Evolutionary conservation across 2,113 vertebrate species (phyloP).

Genomic region (Oriolus oriolus): DNA sequence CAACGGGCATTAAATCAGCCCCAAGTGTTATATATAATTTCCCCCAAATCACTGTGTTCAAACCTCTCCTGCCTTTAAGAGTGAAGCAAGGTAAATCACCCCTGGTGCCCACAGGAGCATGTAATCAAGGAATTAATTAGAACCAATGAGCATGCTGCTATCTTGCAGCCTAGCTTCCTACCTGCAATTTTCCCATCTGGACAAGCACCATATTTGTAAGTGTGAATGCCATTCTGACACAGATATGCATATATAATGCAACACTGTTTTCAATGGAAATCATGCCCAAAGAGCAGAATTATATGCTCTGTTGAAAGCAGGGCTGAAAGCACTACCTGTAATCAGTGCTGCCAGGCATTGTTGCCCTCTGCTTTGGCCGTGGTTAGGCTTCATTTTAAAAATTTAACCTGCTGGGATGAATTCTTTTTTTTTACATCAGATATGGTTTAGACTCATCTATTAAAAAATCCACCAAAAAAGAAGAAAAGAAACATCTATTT

Average conservation of each 20-base stretch:
- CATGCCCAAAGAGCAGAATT: not conserved
- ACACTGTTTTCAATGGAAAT: not conserved
- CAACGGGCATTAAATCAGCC: not conserved
- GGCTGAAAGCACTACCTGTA: not conserved
- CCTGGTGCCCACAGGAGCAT: not conserved
- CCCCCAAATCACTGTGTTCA: not conserved
- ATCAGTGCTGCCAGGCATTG: not conserved
- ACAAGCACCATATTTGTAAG: not conserved
- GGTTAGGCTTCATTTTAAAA: not conserved
- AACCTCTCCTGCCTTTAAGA: not conserved
- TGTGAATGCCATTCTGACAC: not conserved
- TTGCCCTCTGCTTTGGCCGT: not conserved
- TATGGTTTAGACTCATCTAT: not conserved
- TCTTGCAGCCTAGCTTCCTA: not conserved
- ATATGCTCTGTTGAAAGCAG: not conserved
- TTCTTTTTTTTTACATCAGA: not conserved
- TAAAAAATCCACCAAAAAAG: not conserved
- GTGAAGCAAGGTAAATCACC: not conserved
- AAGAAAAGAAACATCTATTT: not conserved
- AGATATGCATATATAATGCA: not conserved
- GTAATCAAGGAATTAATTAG: not conserved
- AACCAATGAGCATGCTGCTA: not conserved
- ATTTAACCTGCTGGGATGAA: not conserved
- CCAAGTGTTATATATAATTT: not conserved
- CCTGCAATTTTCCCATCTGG: not conserved